Base-by-base conservation (phyloP, 2,888 invertebrate genomes). In the Graphium colonna region DNA sequence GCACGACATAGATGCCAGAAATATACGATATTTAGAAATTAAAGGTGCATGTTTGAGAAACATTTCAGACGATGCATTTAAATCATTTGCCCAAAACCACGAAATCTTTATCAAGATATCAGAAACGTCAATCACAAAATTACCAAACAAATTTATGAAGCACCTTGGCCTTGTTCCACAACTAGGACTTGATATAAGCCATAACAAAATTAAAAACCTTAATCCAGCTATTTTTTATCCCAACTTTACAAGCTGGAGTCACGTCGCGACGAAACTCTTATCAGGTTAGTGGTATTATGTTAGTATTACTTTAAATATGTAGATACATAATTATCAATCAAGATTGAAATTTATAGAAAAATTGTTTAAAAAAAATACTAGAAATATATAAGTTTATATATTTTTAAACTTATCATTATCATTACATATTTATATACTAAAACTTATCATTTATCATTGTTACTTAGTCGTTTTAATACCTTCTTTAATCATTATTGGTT, bases 221-320 rank as follows among this genome's bases (percentile, higher is more conserved):
- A 94, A 95, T 74, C 95, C 96, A 49, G 95, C 95, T 59, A 94
- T 95, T 58, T 94, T 97, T 76, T 97, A 97, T 79, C 95, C 95
- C 21, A 96, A 97, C 79, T 93, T 94, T 63, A 95, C 95, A 17
- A 93, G 94, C 65, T 96, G 96, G 96, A 96, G 96, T 79, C 93
- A 94, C 62, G 94, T 95, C 61, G 96, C 96, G 10, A 96, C 97
- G 3, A 95, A 95, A 72, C 91, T 96, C 74, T 93, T 97, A 52
- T 93, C 95, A 84, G 95, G 95, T 95, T 81, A 47, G 42, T 53
- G 53, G 42, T 53, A 48, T 36, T 38, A 48, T 43, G 43, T 42
- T 21, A 36, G n/a, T 36, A 36, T n/a, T n/a, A n/a, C n/a, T n/a
- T n/a, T n/a, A n/a, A n/a, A n/a, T n/a, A n/a, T n/a, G n/a, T n/a